phyloP scores from a whole-genome alignment of 2,797 vertebrate species.

The Silurus lanzhouensis region DNA sequence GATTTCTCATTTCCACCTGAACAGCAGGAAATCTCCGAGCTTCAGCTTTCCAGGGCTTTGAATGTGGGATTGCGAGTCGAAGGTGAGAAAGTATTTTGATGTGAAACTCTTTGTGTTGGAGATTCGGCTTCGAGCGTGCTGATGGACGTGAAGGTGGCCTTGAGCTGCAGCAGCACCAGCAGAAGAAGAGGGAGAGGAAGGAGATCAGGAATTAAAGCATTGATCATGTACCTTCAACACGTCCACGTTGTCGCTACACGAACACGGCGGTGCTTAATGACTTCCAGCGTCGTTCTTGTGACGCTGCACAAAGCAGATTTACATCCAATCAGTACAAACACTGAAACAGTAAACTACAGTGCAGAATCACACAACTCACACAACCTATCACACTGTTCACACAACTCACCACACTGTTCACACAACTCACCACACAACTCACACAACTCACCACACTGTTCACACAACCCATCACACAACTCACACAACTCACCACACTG shows the following conservation, averaged over 20 bases:
- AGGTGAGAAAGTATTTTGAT: not conserved
- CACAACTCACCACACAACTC: too few species aligned
- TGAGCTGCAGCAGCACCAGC: not conserved
- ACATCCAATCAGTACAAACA: not conserved
- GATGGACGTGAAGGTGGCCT: slow-evolving; percentile 20
- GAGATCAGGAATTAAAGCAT: not conserved
- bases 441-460: too few species aligned
- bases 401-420: too few species aligned
- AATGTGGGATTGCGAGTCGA: slow-evolving; percentile 68
- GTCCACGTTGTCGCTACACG: not conserved
- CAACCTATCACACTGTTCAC: too few species aligned
- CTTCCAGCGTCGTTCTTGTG: not conserved
- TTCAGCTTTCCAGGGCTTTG: slow-evolving; percentile 83
- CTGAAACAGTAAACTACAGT: not conserved
- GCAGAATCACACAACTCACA: not conserved
- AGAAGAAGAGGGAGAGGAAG: not conserved
- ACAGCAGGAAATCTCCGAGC: slow-evolving; percentile 42
- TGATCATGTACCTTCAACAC: not conserved
- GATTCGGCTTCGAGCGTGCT: not conserved
- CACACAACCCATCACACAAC: too few species aligned
- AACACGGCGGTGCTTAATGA: not conserved
- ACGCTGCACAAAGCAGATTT: not conserved
- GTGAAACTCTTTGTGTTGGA: not conserved
- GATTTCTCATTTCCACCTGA: slow-evolving; percentile 89
- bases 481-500: too few species aligned